These are phyloP conservation scores for Poeciliopsis occidentalis DNA, from an alignment of 2,113 vertebrate species.

Conservation along the genomic window DNA sequence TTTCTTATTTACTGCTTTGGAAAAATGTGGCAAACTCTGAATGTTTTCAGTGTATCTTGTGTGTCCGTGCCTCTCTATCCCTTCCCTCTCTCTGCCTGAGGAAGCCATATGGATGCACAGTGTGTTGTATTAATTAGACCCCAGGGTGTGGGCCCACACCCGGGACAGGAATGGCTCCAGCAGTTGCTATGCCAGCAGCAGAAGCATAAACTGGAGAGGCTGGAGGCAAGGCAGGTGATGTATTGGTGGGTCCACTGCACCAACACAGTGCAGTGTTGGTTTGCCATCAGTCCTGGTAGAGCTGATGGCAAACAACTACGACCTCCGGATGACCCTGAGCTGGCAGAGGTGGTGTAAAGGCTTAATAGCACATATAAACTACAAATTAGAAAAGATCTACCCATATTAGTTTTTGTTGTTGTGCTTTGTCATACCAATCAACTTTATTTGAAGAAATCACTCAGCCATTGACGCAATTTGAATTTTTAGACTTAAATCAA, in stretches of 20 bases:
- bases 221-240: background rate
- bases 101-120: slow-evolving; percentile 74
- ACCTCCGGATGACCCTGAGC: no score
- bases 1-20: slow-evolving; percentile 34
- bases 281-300: background rate
- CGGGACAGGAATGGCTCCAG: slow-evolving; percentile 42
- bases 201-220: slow-evolving; percentile 28
- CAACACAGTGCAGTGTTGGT: background rate
- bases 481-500: no score
- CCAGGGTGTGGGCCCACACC: slow-evolving; percentile 56
- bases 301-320: background rate
- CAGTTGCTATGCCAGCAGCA: slow-evolving; percentile 54
- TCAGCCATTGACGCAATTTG: no score
- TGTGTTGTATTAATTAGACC: slow-evolving; percentile 76
- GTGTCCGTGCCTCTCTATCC: slow-evolving; percentile 19
- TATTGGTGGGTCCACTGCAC: background rate
- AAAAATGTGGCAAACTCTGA: slow-evolving; percentile 8
- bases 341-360: no score
- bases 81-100: slow-evolving; percentile 39
- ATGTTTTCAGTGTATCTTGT: slow-evolving; percentile 9
- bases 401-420: no score
- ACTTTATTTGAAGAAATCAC: background rate
- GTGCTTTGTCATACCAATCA: background rate
- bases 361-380: no score
- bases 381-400: no score